Percentiles rank a stretch among this genome's conserved stretches.
Conservation (phyloP, 2,113 vertebrate genomes). For the Upupa epops region DNA sequence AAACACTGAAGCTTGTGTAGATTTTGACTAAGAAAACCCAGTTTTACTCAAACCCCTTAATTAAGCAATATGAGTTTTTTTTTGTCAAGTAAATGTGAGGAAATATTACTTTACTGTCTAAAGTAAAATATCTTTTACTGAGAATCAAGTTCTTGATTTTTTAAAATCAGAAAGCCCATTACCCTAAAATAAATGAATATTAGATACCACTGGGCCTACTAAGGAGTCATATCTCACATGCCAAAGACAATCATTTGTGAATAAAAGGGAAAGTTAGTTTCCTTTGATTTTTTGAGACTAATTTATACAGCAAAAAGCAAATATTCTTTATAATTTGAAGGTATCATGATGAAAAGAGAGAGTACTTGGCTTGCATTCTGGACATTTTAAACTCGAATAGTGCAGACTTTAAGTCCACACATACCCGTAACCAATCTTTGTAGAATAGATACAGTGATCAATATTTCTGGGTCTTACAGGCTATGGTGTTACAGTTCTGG, state of each 20-base stretch:
- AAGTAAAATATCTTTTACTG: background rate
- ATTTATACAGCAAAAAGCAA: background rate
- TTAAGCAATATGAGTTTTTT: background rate
- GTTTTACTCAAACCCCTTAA: rapidly evolving
- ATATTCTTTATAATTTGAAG: background rate
- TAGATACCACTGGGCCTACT: background rate
- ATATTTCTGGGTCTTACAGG: background rate
- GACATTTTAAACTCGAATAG: background rate
- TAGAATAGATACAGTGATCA: background rate
- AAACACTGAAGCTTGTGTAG: background rate
- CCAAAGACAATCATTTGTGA: background rate
- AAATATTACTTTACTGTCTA: background rate
- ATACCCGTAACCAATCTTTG: background rate
- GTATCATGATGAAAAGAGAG: background rate
- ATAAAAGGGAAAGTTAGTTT: background rate
- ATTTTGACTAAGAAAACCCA: background rate
- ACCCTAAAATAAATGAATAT: background rate
- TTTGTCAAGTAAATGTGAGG: background rate
- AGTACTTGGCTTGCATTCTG: background rate
- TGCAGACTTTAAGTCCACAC: background rate
- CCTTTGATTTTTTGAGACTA: background rate
- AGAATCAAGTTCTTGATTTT: background rate
- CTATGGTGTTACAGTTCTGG: background rate
- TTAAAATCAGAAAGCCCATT: background rate
- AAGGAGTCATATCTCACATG: background rate